These are phyloP conservation scores for Dolichopus griseipennis DNA, from an alignment of 2,888 invertebrate species.

Conservation along the genomic window DNA sequence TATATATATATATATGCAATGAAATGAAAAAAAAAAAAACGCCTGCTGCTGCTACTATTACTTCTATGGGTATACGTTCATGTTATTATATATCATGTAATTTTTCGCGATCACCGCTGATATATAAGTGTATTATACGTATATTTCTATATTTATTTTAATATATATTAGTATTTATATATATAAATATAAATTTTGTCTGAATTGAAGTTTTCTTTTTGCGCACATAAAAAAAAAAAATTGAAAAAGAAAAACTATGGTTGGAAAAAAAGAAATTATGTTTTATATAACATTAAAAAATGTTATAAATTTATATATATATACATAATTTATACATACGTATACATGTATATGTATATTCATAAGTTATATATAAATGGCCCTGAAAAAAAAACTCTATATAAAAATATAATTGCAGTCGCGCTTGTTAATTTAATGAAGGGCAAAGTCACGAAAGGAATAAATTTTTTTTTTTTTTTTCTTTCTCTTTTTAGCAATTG, in stretches of 20 bases:
- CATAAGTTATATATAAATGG: neutral
- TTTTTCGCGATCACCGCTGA: no score
- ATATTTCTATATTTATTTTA: no score
- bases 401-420: neutral
- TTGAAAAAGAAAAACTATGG: no score
- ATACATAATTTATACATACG: neutral
- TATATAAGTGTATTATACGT: no score
- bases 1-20: no score
- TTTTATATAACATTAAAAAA: no score
- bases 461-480: neutral
- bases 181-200: no score
- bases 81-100: no score
- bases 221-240: no score
- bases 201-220: no score
- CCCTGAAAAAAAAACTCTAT: neutral
- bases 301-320: neutral
- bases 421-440: neutral
- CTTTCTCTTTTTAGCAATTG: neutral
- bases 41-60: neutral
- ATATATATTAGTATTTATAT: no score
- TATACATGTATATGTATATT: neutral
- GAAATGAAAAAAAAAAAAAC: neutral
- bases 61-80: neutral
- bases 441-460: conserved; percentile 6
- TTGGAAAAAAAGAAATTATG: no score